phyloP scores from a whole-genome alignment of 2,888 invertebrate genomes.

The Chloroclysta siterata region DNA sequence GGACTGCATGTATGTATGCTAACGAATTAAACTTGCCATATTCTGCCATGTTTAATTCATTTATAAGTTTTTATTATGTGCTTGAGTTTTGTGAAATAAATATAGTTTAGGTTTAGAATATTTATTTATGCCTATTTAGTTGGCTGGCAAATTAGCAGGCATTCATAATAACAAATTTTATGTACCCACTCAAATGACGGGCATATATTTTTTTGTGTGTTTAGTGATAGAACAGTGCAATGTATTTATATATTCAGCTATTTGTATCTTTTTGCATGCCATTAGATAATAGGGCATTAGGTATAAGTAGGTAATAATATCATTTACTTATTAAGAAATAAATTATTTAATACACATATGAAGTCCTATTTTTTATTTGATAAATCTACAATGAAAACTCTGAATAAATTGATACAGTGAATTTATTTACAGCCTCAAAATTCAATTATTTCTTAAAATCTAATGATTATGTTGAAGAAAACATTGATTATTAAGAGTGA shows the following conservation, averaged over 20 bases:
- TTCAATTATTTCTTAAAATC: slow-evolving; percentile 35
- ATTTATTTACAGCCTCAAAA: slow-evolving; percentile 71
- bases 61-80: slow-evolving; percentile 29
- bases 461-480: slow-evolving; percentile 40
- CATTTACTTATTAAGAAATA: slow-evolving; percentile 28
- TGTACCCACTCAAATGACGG: too few relatives aligned
- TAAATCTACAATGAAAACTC: slow-evolving; percentile 33
- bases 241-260: background rate
- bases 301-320: too few relatives aligned
- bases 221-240: slow-evolving; percentile 10
- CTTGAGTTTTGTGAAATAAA: background rate
- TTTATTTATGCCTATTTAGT: background rate
- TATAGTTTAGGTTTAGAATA: background rate
- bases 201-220: too few relatives aligned
- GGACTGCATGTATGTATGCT: slow-evolving; percentile 33
- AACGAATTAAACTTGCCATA: slow-evolving; percentile 81
- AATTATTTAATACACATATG: slow-evolving; percentile 29
- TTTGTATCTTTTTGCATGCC: slow-evolving; percentile 20
- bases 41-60: slow-evolving; percentile 78
- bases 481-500: slow-evolving; percentile 35
- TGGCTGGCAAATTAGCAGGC: background rate
- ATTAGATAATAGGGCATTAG: too few relatives aligned
- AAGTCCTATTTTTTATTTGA: slow-evolving; percentile 12
- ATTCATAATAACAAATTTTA: too few relatives aligned
- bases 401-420: slow-evolving; percentile 45